A percentile compares a stretch with the other conserved stretches of the same genome.
Conservation (phyloP, 2,888 invertebrate genomes). For the Syritta pipiens region DNA sequence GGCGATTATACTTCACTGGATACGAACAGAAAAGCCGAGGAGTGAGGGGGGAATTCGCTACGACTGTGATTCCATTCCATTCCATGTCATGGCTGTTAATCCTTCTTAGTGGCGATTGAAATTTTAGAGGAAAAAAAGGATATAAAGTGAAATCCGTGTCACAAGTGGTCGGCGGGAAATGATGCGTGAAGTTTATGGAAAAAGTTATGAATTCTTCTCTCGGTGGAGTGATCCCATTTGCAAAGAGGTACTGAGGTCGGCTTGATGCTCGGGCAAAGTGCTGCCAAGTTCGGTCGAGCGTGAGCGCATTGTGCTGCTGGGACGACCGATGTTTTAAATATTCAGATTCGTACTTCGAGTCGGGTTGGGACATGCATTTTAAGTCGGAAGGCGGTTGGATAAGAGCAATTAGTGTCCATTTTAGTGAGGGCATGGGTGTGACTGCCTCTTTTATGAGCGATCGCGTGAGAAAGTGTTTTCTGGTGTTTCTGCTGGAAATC, state of each 20-base stretch:
- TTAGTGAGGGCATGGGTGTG: too few species aligned
- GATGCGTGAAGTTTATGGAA: slow-evolving; percentile 60
- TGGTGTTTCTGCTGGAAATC: too few species aligned
- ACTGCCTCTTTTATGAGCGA: too few species aligned
- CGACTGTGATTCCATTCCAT: slow-evolving; percentile 32
- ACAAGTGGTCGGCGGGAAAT: slow-evolving; percentile 53
- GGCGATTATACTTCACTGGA: slow-evolving; percentile 59
- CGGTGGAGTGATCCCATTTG: slow-evolving; percentile 51
- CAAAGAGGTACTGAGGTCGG: background rate
- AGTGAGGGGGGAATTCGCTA: background rate
- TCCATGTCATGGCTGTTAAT: slow-evolving; percentile 62
- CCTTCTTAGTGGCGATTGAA: slow-evolving; percentile 63
- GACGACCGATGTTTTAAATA: slow-evolving; percentile 52
- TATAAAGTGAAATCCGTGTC: slow-evolving; percentile 50
- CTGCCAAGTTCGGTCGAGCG: slow-evolving; percentile 42
- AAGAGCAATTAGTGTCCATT: too few species aligned
- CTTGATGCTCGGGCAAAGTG: background rate
- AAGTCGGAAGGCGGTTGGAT: too few species aligned
- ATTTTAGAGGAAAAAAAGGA: slow-evolving; percentile 39
- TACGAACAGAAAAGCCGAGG: slow-evolving; percentile 9
- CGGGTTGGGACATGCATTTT: too few species aligned
- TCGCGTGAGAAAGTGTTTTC: too few species aligned
- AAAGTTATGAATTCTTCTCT: slow-evolving; percentile 53
- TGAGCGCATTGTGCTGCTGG: slow-evolving; percentile 39
- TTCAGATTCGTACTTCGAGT: background rate